Base-by-base conservation (phyloP, 2,797 vertebrate genomes). In the Clarias platycephalus region DNA sequence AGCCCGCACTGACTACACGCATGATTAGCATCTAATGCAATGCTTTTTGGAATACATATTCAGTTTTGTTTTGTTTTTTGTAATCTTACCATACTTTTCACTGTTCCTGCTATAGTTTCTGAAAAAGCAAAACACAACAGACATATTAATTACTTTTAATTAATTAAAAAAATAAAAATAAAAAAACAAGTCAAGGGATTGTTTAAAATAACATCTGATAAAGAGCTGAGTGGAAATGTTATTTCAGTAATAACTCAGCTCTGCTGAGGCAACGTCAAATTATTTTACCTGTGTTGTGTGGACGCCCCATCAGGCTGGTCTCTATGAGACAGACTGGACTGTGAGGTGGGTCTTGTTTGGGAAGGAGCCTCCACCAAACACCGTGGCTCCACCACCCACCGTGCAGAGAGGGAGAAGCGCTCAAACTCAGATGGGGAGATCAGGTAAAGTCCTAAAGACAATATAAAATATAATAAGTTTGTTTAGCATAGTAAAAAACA, bases 361-460 rank as follows among this genome's bases (percentile, higher is more conserved):
- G 84, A 83, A 0, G 94, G 92, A 18, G 89, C n/a, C 62, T 96
- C 96, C 70, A 99, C 96, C 24, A 97, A 83, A 84, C 96, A 97
- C 55, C 94, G 94, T 16, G 97, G 97, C 90, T 98, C 97, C 88
- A 99, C 96, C 85, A 98, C 49, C 92, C 92, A 96, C 28, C 97
- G 97, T 28, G 97, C 95, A 26, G 98, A 99, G 84, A 99, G 92
- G 18, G 98, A 99, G 92, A 99, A 99, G 31, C 97, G 96, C 88
- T 99, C 98, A 90, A 99, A 98, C 92, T 99, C 98, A 0, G 98
- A 99, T 0, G 98, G 98, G 0, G 98, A 99, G 89, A 99, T 99
- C 89, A 99, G 93, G 90, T 99, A 99, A 93, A 99, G 99, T 22
- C 98, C 98, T 99, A 87, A 7, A 57, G 28, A 66, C 28, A 77